phyloP scores from a whole-genome alignment of 2,888 invertebrate genomes.

The Diarsia mendica region DNA sequence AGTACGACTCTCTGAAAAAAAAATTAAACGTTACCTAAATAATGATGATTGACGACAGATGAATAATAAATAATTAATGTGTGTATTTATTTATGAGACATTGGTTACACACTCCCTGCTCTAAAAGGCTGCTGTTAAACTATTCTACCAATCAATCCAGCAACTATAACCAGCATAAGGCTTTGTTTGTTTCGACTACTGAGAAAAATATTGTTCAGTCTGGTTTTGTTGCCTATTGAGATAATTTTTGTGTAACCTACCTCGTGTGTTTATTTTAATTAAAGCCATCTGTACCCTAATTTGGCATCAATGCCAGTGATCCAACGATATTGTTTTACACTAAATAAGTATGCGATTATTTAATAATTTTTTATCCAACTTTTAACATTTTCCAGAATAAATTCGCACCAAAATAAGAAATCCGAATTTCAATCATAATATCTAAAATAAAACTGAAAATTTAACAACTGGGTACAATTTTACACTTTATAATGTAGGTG shows the following conservation, averaged over 20 bases:
- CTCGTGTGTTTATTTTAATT: background rate
- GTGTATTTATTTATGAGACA: background rate
- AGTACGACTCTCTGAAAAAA: constrained; percentile 20
- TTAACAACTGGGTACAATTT: constrained; percentile 72
- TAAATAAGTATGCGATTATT: constrained; percentile 5
- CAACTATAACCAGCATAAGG: background rate
- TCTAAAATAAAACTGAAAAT: constrained; percentile 63
- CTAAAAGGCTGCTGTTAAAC: constrained; percentile 2
- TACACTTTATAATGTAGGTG: constrained; percentile 62
- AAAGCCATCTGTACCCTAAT: no score
- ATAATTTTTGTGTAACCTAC: background rate
- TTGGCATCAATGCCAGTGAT: background rate
- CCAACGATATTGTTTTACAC: background rate
- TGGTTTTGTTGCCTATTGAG: background rate
- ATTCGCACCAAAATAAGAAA: constrained; percentile 54
- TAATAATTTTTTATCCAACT: background rate
- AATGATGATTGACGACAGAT: background rate
- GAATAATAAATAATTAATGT: background rate
- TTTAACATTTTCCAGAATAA: constrained; percentile 15
- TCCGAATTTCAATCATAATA: constrained; percentile 72
- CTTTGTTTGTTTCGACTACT: background rate
- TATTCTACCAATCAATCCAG: background rate
- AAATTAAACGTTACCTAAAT: background rate
- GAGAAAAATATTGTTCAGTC: background rate
- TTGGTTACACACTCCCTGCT: background rate